Evolutionary conservation across 2,888 invertebrate genomes (phyloP).

Genomic region (Abrostola tripartita): DNA sequence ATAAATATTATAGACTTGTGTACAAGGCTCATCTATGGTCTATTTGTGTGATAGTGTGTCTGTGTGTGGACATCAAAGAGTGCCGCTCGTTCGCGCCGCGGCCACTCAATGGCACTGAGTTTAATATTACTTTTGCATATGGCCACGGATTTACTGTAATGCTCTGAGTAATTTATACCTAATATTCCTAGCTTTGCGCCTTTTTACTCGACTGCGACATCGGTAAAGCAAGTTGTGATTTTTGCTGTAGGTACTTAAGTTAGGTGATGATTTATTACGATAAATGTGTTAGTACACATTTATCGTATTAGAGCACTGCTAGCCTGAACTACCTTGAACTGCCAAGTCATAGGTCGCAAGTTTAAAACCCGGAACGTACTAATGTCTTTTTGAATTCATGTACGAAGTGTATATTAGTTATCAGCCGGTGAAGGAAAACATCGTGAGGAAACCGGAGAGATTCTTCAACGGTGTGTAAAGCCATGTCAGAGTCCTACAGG

Average conservation of each 20-base stretch:
- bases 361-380: too few relatives aligned
- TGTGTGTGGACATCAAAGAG: slow-evolving; percentile 5
- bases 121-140: slow-evolving; percentile 3
- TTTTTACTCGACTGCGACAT: slow-evolving; percentile 1
- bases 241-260: not conserved
- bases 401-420: too few relatives aligned
- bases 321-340: too few relatives aligned
- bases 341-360: too few relatives aligned
- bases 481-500: too few relatives aligned
- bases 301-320: too few relatives aligned
- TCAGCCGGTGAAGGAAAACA: too few relatives aligned
- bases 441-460: too few relatives aligned
- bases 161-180: slow-evolving; percentile 6
- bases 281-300: too few relatives aligned
- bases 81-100: slow-evolving; percentile 10
- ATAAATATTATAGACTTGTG: not conserved
- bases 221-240: not conserved
- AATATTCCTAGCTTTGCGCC: not conserved
- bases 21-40: slow-evolving; percentile 2
- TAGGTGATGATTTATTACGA: not conserved
- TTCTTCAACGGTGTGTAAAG: too few relatives aligned
- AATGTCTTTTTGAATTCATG: too few relatives aligned
- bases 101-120: not conserved
- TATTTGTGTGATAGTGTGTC: not conserved
- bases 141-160: slow-evolving; percentile 1